phyloP scores from a whole-genome alignment of 2,113 vertebrate species.

The Chaenocephalus aceratus region DNA sequence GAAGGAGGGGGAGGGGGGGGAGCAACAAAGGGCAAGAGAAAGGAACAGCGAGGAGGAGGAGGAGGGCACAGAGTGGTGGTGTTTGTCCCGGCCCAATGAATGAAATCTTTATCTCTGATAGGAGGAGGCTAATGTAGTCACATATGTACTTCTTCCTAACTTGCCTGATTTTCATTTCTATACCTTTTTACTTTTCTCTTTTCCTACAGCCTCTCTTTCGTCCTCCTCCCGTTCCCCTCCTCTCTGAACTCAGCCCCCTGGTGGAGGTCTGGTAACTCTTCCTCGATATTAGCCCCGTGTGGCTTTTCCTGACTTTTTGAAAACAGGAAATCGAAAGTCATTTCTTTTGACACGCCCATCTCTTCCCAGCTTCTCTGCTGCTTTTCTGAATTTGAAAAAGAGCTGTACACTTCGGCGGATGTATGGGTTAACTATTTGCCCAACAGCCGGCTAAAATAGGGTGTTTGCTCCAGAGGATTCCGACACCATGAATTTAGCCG shows the following conservation, averaged over 20 bases:
- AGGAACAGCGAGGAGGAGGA: conserved; percentile 38
- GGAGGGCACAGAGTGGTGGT: conserved; percentile 54
- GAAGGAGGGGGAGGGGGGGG: conserved; percentile 27
- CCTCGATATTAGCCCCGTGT: neutral
- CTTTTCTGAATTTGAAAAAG: neutral
- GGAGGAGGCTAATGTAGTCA: conserved; percentile 40
- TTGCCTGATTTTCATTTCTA: neutral
- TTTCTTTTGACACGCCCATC: neutral
- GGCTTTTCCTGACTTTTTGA: conserved; percentile 19
- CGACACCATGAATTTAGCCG: neutral
- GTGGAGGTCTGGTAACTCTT: conserved; percentile 24
- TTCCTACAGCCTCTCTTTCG: neutral
- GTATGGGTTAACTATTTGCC: neutral
- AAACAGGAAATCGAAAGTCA: conserved; percentile 37
- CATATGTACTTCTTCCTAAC: conserved; percentile 3
- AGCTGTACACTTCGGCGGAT: conserved; percentile 6
- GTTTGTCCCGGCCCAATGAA: conserved; percentile 73
- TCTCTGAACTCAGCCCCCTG: conserved; percentile 53
- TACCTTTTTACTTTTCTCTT: neutral
- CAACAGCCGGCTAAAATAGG: neutral
- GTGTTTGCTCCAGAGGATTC: neutral
- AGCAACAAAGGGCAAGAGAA: conserved; percentile 62
- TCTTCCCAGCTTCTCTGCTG: neutral
- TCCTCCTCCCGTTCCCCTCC: neutral
- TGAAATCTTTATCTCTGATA: conserved; percentile 76